Percentiles rank a stretch among this genome's conserved stretches.
Evolutionary conservation across 1,140 invertebrate species (phyloP).

Genomic region (Diplogasteroides magnus): DNA sequence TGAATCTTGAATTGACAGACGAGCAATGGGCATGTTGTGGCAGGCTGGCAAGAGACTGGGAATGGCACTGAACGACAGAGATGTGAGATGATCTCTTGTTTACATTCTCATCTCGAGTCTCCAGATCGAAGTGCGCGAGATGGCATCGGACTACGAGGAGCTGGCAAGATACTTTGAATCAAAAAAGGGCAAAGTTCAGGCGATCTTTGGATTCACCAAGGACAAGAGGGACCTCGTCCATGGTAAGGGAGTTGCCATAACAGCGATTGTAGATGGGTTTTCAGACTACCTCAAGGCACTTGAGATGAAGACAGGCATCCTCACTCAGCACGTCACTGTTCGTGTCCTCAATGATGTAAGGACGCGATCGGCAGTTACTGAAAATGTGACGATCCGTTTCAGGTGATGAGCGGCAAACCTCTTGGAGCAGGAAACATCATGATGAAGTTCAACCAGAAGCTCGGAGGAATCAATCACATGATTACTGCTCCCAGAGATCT

Average conservation of each 20-base stretch:
- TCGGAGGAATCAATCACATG: slow-evolving; percentile 20
- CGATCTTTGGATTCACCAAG: slow-evolving; percentile 10
- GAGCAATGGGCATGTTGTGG: no score
- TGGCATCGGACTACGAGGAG: not conserved
- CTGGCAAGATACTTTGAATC: not conserved
- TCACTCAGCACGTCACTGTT: slow-evolving; percentile 23
- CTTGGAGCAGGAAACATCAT: slow-evolving; percentile 27
- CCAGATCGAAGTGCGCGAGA: not conserved
- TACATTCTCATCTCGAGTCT: no score
- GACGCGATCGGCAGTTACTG: no score
- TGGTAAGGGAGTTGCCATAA: not conserved
- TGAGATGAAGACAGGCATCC: slow-evolving; percentile 15
- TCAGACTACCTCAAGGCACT: slow-evolving; percentile 13
- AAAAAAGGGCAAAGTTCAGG: not conserved
- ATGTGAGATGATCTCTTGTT: no score
- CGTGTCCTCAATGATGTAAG: slow-evolving; percentile 18
- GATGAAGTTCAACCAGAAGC: slow-evolving; percentile 25
- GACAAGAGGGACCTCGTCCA: slow-evolving; percentile 16
- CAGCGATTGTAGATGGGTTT: not conserved
- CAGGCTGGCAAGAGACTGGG: no score
- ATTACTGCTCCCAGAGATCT: slow-evolving; percentile 1
- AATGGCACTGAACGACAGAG: no score
- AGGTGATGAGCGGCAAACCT: slow-evolving; percentile 12
- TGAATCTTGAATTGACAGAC: no score
- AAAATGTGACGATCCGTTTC: no score